Percentiles rank a stretch among this genome's conserved stretches.
Evolutionary conservation across 2,797 vertebrate genomes (phyloP).

Genomic region (Bufotes viridis): DNA sequence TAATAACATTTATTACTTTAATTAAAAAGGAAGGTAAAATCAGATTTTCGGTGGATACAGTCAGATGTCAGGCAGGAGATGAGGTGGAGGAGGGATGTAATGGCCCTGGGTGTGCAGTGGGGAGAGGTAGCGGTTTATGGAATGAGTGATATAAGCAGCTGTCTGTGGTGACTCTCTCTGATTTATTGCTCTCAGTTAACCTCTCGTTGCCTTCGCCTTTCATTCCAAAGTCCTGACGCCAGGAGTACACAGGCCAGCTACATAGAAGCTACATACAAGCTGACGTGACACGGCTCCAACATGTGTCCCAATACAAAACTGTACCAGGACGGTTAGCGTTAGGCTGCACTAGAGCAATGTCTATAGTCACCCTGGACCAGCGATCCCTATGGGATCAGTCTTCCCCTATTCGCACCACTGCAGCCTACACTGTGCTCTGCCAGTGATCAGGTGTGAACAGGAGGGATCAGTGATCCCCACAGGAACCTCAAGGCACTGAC

Average conservation of each 20-base stretch:
- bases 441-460: neutral
- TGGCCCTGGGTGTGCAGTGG: neutral
- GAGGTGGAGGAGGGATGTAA: neutral
- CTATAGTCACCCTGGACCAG: neutral
- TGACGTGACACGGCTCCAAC: neutral
- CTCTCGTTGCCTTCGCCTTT: neutral
- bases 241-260: neutral
- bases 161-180: neutral
- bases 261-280: no score
- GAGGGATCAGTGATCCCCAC: neutral
- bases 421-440: neutral
- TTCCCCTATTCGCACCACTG: neutral
- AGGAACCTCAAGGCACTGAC: no score
- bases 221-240: conserved; percentile 13
- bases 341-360: neutral
- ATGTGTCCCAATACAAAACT: neutral
- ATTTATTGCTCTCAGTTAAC: conserved; percentile 31
- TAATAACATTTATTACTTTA: conserved; percentile 9
- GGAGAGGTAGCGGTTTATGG: conserved; percentile 36
- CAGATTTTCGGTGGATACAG: neutral
- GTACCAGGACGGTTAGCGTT: neutral
- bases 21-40: conserved; percentile 5
- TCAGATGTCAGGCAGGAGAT: neutral
- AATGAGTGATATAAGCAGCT: conserved; percentile 43
- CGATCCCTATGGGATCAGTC: neutral